These are phyloP conservation scores for Athalia rosae DNA, from an alignment of 2,888 invertebrate species.

Conservation along the genomic window DNA sequence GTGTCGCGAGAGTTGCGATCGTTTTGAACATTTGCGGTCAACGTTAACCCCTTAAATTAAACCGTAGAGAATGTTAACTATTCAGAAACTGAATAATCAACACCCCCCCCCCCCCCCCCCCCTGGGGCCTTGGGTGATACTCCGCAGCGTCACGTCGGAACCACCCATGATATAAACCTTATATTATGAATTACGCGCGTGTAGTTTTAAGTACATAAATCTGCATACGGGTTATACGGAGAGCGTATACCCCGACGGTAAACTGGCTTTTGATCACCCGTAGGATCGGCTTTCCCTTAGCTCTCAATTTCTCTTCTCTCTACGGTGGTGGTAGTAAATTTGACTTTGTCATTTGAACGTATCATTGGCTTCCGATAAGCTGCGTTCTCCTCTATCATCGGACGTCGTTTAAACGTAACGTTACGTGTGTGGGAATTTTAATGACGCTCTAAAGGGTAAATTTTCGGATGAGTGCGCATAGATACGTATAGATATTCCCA, in stretches of 20 bases:
- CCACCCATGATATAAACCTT: not conserved
- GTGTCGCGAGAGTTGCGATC: not conserved
- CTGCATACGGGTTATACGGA: too few relatives aligned
- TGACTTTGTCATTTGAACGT: slow-evolving; percentile 38
- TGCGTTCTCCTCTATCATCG: not conserved
- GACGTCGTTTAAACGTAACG: not conserved
- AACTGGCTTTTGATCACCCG: not conserved
- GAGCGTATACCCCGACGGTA: not conserved
- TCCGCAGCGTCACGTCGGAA: not conserved
- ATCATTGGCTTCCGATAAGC: slow-evolving; percentile 3
- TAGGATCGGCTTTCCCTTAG: not conserved
- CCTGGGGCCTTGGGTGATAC: not conserved
- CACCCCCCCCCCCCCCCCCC: not conserved
- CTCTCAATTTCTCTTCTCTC: not conserved
- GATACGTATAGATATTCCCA: not conserved
- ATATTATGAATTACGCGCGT: too few relatives aligned
- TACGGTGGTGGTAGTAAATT: slow-evolving; percentile 14
- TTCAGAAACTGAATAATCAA: not conserved
- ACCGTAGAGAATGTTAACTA: slow-evolving; percentile 9
- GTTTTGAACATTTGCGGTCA: not conserved
- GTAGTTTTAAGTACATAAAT: too few relatives aligned
- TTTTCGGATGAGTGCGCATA: too few relatives aligned
- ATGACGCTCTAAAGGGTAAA: too few relatives aligned
- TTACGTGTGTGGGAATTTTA: not conserved
- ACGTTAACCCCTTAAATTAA: not conserved